Evolutionary conservation across 2,797 vertebrate species (phyloP).

Genomic region (Lateolabrax maculatus): DNA sequence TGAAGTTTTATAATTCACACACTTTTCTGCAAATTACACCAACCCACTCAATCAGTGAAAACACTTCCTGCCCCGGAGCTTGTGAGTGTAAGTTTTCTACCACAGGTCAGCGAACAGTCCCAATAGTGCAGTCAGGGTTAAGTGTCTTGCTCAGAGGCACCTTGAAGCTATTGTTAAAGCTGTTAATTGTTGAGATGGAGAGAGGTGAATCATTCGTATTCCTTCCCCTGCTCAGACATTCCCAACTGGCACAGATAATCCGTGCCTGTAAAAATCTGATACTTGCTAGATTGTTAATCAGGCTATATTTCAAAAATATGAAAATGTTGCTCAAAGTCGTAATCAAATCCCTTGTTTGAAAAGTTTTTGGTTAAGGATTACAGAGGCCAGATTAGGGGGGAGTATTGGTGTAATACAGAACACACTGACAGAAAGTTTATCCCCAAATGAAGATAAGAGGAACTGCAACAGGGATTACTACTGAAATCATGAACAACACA

Average conservation of each 20-base stretch:
- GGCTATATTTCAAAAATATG: background rate
- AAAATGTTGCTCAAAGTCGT: constrained; percentile 1
- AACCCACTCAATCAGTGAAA: constrained; percentile 7
- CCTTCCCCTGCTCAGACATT: background rate
- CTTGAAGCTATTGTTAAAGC: constrained; percentile 25
- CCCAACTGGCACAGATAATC: constrained; percentile 3
- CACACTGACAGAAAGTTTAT: constrained; percentile 29
- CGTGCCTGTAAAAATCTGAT: background rate
- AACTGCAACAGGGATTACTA: constrained; percentile 9
- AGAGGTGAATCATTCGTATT: background rate
- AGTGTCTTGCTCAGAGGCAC: constrained; percentile 36
- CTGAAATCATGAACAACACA: constrained; percentile 7
- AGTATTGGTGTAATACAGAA: constrained; percentile 44
- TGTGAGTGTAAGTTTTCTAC: constrained; percentile 6
- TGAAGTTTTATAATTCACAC: background rate
- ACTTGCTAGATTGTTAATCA: background rate
- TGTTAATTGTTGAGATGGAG: constrained; percentile 44
- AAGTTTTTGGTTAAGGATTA: constrained; percentile 49
- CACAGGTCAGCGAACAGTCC: constrained; percentile 42
- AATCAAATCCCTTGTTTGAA: constrained; percentile 36
- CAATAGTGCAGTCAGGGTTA: constrained; percentile 38
- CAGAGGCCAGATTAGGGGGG: constrained; percentile 31
- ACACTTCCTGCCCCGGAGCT: constrained; percentile 21
- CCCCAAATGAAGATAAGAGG: constrained; percentile 35
- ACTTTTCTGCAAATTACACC: background rate